A percentile compares a stretch with the other conserved stretches of the same genome.
These are phyloP conservation scores for Paratilapia polleni DNA, from an alignment of 2,113 vertebrate species.

Conservation along the genomic window DNA sequence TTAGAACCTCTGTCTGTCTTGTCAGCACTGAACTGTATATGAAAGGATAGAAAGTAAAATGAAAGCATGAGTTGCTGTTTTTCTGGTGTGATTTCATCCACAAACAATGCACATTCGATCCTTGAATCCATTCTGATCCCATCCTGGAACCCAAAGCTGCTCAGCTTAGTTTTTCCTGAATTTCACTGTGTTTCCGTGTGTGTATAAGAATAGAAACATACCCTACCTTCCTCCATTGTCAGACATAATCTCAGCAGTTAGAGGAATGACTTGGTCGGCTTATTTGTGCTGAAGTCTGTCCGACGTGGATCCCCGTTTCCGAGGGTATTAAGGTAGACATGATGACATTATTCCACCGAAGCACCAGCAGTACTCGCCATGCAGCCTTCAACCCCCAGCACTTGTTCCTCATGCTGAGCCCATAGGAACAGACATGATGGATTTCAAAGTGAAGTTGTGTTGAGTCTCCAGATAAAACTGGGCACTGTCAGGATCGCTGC, in stretches of 20 bases:
- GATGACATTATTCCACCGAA: slow-evolving; percentile 22
- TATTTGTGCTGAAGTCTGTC: slow-evolving; percentile 19
- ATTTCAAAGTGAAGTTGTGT: slow-evolving; percentile 54
- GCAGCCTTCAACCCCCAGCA: neutral
- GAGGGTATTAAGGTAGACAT: slow-evolving; percentile 36
- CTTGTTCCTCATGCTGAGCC: neutral
- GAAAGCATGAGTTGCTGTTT: neutral
- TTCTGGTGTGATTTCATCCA: neutral
- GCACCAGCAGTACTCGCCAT: neutral
- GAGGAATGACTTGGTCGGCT: slow-evolving; percentile 14
- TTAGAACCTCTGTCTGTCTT: neutral
- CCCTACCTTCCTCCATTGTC: slow-evolving; percentile 24
- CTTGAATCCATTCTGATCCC: slow-evolving; percentile 18
- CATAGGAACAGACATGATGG: slow-evolving; percentile 45
- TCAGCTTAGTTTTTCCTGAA: slow-evolving; percentile 16
- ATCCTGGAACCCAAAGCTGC: slow-evolving; percentile 17
- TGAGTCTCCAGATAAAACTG: slow-evolving; percentile 14
- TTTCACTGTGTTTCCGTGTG: neutral
- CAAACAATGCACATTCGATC: neutral
- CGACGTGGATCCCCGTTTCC: slow-evolving; percentile 12
- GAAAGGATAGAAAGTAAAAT: neutral
- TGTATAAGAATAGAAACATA: neutral
- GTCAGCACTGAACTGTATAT: neutral
- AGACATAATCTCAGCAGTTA: slow-evolving; percentile 45
- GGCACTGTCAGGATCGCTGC: slow-evolving; percentile 15